A percentile compares a stretch with the other conserved stretches of the same genome.
phyloP scores from a whole-genome alignment of 1,140 invertebrate species.

The Cyclina sinensis region DNA sequence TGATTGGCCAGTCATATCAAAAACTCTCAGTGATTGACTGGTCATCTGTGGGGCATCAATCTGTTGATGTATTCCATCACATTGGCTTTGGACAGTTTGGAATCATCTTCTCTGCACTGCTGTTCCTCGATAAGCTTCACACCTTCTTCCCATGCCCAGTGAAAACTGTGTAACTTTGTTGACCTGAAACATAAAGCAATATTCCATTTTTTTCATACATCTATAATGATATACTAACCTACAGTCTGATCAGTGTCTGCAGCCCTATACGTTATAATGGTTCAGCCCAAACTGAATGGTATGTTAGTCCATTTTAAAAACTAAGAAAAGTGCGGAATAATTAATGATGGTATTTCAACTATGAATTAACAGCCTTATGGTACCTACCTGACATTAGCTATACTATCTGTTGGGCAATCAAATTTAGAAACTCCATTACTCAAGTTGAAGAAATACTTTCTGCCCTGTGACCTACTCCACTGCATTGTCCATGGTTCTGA shows the following conservation, averaged over 20 bases:
- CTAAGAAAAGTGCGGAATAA: too few species aligned
- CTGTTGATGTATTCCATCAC: constrained; percentile 55
- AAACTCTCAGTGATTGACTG: too few species aligned
- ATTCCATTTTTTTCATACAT: too few species aligned
- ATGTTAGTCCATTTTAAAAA: too few species aligned
- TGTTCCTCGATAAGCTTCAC: constrained; percentile 51
- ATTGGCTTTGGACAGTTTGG: constrained; percentile 53
- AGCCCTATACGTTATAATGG: not conserved
- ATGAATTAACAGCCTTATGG: too few species aligned
- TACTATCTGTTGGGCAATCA: constrained; percentile 84
- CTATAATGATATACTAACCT: too few species aligned
- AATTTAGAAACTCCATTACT: constrained; percentile 84
- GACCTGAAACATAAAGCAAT: constrained; percentile 29
- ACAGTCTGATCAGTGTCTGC: too few species aligned
- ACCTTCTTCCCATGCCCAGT: constrained; percentile 63
- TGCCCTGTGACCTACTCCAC: constrained; percentile 85
- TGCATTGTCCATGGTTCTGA: constrained; percentile 88
- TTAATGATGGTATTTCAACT: too few species aligned
- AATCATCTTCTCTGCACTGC: constrained; percentile 43
- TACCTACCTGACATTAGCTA: constrained; percentile 83
- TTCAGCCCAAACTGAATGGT: too few species aligned
- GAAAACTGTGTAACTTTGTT: constrained; percentile 57
- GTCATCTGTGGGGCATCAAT: constrained; percentile 49
- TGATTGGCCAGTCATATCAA: not conserved
- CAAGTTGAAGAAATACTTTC: constrained; percentile 88